Evolutionary conservation across 2,113 vertebrate species (phyloP).

Genomic region (Eurystomus gularis): DNA sequence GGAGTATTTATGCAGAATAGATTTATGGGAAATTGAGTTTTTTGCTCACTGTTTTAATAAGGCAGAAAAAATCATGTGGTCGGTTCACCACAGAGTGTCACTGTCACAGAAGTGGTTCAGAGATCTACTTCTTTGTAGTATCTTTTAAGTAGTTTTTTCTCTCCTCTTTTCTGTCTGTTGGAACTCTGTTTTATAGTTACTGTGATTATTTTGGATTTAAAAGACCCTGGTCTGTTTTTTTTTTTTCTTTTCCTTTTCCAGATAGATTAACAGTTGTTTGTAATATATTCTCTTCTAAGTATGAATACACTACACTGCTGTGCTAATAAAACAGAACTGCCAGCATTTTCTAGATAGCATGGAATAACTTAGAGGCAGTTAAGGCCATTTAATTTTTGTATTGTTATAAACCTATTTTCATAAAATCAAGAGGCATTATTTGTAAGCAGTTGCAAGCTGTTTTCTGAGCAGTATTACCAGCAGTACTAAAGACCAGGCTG

Average conservation of each 20-base stretch:
- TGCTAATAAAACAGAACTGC: not conserved
- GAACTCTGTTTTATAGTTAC: not conserved
- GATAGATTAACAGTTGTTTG: not conserved
- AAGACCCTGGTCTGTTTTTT: not conserved
- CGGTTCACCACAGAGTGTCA: no score
- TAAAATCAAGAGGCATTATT: not conserved
- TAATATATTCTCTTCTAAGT: not conserved
- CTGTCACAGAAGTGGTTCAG: not conserved
- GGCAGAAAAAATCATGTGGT: no score
- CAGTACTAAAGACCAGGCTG: not conserved
- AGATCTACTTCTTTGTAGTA: not conserved
- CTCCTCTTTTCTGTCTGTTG: not conserved
- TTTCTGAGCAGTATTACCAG: not conserved
- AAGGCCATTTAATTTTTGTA: not conserved
- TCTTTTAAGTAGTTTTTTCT: not conserved
- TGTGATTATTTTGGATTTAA: not conserved
- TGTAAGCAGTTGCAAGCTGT: not conserved
- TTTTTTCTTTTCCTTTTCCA: not conserved
- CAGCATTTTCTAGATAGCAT: not conserved
- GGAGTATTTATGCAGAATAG: no score
- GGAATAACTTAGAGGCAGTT: not conserved
- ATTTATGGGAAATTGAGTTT: no score
- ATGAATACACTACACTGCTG: not conserved
- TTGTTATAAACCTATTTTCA: not conserved
- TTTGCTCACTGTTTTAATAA: no score